Percentiles rank a stretch among this genome's conserved stretches.
Evolutionary conservation across 2,797 vertebrate genomes (phyloP).

Genomic region (Halcyon smyrnensis): DNA sequence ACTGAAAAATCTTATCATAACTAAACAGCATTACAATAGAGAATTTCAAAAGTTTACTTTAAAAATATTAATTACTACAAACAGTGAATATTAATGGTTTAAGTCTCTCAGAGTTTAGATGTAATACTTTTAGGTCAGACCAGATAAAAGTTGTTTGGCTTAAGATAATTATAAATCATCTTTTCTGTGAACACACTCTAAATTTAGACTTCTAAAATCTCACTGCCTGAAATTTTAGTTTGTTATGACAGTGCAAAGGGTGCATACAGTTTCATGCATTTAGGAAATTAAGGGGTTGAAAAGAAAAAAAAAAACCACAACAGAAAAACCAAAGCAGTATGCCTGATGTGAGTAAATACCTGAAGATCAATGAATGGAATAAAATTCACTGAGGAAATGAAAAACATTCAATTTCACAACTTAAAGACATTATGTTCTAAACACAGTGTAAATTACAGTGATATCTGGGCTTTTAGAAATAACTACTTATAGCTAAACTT

Average conservation of each 20-base stretch:
- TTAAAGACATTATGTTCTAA: neutral
- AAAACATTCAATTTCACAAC: neutral
- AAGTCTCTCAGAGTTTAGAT: neutral
- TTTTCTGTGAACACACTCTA: neutral
- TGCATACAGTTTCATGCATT: neutral
- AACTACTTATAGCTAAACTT: neutral
- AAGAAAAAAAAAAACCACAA: neutral
- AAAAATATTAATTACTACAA: neutral
- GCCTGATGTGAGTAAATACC: neutral
- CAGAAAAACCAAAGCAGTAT: neutral
- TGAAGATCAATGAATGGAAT: neutral
- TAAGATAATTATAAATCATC: neutral
- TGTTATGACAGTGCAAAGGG: neutral
- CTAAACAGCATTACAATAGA: neutral
- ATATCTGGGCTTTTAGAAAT: neutral
- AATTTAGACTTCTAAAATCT: neutral
- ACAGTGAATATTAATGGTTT: neutral
- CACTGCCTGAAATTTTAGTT: neutral
- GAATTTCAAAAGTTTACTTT: neutral
- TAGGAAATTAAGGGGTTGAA: neutral
- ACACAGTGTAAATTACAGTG: neutral
- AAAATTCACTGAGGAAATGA: neutral
- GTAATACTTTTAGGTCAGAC: neutral
- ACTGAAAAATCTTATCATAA: neutral
- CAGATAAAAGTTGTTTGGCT: neutral